Conservation (phyloP, 2,888 invertebrate genomes). For the Drosophila histrio region DNA sequence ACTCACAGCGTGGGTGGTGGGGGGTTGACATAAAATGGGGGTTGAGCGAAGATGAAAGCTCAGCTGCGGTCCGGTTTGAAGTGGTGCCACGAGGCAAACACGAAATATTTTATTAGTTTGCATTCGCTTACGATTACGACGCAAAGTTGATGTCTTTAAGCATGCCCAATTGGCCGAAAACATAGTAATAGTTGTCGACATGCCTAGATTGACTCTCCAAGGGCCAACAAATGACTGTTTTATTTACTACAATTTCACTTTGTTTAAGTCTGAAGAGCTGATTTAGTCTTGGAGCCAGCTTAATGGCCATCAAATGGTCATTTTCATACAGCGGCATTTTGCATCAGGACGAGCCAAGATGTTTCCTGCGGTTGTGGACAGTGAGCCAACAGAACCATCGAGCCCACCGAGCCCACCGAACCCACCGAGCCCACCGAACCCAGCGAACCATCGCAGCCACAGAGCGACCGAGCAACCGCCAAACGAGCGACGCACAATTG, state of each 20-base stretch:
- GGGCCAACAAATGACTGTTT: slow-evolving; percentile 34
- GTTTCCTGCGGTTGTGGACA: slow-evolving; percentile 14
- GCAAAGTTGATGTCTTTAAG: slow-evolving; percentile 6
- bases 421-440: background rate
- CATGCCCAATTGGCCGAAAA: slow-evolving; percentile 18
- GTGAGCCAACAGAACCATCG: background rate
- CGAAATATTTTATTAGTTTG: slow-evolving; percentile 49
- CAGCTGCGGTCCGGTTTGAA: slow-evolving; percentile 41
- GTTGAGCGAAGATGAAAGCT: background rate
- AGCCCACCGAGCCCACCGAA: background rate
- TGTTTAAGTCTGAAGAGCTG: background rate
- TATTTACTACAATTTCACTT: slow-evolving; percentile 27
- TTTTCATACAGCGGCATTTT: slow-evolving; percentile 40
- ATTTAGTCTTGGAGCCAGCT: slow-evolving; percentile 28
- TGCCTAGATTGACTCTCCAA: background rate
- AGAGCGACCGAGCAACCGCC: slow-evolving; percentile 28
- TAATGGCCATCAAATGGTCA: slow-evolving; percentile 61
- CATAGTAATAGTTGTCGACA: slow-evolving; percentile 8
- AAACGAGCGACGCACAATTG: slow-evolving; percentile 65
- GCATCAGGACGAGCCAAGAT: slow-evolving; percentile 43
- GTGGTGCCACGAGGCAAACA: slow-evolving; percentile 23
- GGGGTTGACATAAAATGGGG: background rate
- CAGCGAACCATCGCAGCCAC: slow-evolving; percentile 3
- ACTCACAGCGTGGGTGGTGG: slow-evolving; percentile 35
- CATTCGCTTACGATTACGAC: slow-evolving; percentile 14